Evolutionary conservation across 2,797 vertebrate genomes (phyloP).

Genomic region (Staurois parvus): DNA sequence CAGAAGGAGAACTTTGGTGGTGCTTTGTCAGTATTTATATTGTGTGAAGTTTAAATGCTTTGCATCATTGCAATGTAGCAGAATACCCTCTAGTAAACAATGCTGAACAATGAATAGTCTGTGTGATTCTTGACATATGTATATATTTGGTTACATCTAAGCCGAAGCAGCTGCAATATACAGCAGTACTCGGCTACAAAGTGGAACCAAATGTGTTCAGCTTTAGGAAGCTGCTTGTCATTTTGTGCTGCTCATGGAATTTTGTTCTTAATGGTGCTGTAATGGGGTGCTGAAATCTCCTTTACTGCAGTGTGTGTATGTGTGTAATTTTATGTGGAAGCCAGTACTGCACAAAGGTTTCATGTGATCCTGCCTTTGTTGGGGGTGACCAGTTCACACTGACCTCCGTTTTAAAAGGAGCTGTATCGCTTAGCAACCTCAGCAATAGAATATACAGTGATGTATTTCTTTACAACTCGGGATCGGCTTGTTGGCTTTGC

Average conservation of each 20-base stretch:
- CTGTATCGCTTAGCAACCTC: background rate
- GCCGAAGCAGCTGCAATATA: background rate
- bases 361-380: background rate
- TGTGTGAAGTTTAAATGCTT: constrained; percentile 20
- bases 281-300: constrained; percentile 10
- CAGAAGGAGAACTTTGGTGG: constrained; percentile 6
- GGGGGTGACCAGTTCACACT: background rate
- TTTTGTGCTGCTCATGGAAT: constrained; percentile 36
- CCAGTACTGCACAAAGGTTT: background rate
- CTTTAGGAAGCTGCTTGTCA: constrained; percentile 43
- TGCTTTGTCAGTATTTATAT: constrained; percentile 50
- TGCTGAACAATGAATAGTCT: constrained; percentile 24
- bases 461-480: constrained; percentile 7
- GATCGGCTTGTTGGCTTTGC: constrained; percentile 23
- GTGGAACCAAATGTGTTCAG: constrained; percentile 30
- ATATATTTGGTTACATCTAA: constrained; percentile 25
- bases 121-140: constrained; percentile 1
- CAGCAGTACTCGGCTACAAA: background rate
- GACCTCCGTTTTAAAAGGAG: constrained; percentile 9
- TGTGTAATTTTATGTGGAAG: background rate
- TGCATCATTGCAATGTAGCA: constrained; percentile 51
- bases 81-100: constrained; percentile 30
- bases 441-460: constrained; percentile 1
- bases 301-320: background rate
- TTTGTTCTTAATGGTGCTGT: constrained; percentile 30